These are phyloP conservation scores for Dysidea cf. avara DNA, from an alignment of 37 sponge, comb jelly and placozoan species.

Conservation along the genomic window DNA sequence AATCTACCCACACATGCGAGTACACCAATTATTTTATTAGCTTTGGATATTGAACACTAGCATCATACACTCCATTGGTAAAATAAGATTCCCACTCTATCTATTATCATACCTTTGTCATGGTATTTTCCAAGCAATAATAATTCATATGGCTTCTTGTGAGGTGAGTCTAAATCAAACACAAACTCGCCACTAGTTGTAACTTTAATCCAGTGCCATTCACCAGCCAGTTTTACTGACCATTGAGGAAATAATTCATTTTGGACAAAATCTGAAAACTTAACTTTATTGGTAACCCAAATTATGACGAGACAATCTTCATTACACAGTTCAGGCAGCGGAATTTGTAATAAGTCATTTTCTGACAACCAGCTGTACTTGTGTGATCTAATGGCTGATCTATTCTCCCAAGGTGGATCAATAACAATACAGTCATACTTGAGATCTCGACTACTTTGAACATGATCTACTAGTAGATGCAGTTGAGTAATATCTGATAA, in stretches of 20 bases:
- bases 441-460: no score
- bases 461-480: constrained; percentile 7
- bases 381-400: constrained; percentile 55
- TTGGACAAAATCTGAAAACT: constrained; percentile 17
- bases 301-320: constrained; percentile 48
- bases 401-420: constrained; percentile 83
- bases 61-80: no score
- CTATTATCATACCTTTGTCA: no score
- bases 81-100: no score
- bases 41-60: no score
- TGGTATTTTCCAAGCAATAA: constrained; percentile 48
- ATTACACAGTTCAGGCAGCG: constrained; percentile 26
- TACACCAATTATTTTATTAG: no score
- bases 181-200: constrained; percentile 71
- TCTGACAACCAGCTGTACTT: constrained; percentile 40
- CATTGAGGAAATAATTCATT: constrained; percentile 53
- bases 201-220: constrained; percentile 86
- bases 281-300: constrained; percentile 76
- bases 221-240: constrained; percentile 38
- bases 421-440: constrained; percentile 55
- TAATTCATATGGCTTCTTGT: constrained; percentile 76
- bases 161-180: constrained; percentile 58
- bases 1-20: no score
- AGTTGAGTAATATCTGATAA: constrained; percentile 51
- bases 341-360: constrained; percentile 27